Conservation (phyloP, 2,888 invertebrate species). For the Encarsia formosa region DNA sequence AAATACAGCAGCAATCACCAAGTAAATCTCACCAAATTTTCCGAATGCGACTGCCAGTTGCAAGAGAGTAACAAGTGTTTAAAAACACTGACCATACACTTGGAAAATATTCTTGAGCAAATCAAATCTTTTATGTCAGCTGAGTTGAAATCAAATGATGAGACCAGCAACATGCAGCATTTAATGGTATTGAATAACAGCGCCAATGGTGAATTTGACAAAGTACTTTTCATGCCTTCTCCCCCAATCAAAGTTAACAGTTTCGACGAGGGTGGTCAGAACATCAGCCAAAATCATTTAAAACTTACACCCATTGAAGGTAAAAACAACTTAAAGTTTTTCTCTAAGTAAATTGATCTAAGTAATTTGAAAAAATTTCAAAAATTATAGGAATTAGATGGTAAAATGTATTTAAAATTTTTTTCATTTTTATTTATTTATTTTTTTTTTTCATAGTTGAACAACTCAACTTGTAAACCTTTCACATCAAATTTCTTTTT, state of each 20-base stretch:
- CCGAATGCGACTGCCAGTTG: conserved; percentile 34
- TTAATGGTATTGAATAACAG: conserved; percentile 13
- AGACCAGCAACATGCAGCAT: conserved; percentile 5
- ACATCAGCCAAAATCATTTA: conserved; percentile 33
- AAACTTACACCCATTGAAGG: conserved; percentile 43
- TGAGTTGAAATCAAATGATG: conserved; percentile 5
- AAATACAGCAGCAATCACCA: no score
- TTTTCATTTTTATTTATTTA: no score
- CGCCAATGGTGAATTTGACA: conserved; percentile 31
- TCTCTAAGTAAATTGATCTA: no score
- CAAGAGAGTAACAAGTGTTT: conserved; percentile 37
- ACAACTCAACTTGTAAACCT: no score
- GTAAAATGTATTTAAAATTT: no score
- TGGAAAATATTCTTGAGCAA: conserved; percentile 29
- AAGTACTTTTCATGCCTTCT: conserved; percentile 39
- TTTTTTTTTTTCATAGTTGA: no score
- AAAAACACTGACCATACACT: conserved; percentile 30
- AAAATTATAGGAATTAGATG: no score
- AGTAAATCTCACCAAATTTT: no score
- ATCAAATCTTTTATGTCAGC: conserved; percentile 15
- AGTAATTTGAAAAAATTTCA: no score
- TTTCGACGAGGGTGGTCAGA: conserved; percentile 26
- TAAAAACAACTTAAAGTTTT: conserved; percentile 24
- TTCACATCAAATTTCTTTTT: no score
- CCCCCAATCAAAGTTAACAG: conserved; percentile 39